A percentile compares a stretch with the other conserved stretches of the same genome.
These are phyloP conservation scores for Sylvilagus floridanus DNA, from an alignment of 2,797 vertebrate species.

Conservation along the genomic window DNA sequence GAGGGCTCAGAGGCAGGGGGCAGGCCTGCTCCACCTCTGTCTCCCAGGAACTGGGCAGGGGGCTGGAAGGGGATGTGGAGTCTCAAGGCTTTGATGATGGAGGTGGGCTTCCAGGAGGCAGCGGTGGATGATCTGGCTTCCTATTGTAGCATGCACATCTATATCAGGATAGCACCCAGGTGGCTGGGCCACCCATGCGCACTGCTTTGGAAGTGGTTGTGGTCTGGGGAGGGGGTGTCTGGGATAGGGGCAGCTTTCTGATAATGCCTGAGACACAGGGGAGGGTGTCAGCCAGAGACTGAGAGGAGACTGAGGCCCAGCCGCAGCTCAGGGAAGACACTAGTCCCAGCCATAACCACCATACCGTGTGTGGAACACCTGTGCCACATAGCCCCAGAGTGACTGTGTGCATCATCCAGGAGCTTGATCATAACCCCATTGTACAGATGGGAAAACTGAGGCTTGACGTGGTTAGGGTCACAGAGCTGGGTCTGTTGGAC, in stretches of 20 bases:
- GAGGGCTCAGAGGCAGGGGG: neutral
- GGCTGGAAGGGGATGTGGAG: neutral
- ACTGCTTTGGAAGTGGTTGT: neutral
- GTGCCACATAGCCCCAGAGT: neutral
- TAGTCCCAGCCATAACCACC: neutral
- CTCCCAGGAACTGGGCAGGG: neutral
- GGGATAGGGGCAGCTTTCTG: neutral
- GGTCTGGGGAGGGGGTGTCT: fast-evolving
- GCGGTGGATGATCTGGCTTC: neutral
- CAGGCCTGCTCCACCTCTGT: neutral
- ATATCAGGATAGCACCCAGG: neutral
- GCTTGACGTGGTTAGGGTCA: neutral
- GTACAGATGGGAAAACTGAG: conserved; percentile 26
- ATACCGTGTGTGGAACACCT: neutral
- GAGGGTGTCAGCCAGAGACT: neutral
- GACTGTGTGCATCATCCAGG: neutral
- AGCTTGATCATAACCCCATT: neutral
- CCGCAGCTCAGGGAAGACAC: neutral
- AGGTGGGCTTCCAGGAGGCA: neutral
- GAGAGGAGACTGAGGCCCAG: neutral
- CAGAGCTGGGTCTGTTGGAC: neutral
- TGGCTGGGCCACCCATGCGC: no score
- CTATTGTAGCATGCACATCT: neutral
- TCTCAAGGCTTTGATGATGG: neutral
- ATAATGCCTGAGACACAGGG: neutral